Evolutionary conservation across 2,888 invertebrate species (phyloP).

Genomic region (Ophraella communa): DNA sequence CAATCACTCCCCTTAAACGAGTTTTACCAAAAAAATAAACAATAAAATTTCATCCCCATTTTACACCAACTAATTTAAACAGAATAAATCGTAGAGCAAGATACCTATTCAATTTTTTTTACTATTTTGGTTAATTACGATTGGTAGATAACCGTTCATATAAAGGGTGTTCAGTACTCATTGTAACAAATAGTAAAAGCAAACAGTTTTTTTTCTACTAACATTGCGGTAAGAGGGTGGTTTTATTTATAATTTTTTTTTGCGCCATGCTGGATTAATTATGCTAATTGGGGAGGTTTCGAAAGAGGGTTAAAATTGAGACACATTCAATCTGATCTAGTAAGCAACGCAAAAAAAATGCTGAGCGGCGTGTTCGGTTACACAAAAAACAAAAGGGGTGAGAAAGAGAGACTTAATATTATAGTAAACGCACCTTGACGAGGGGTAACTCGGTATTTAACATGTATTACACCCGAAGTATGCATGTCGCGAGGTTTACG

Average conservation of each 20-base stretch:
- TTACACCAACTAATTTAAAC: constrained; percentile 34
- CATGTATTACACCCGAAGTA: constrained; percentile 36
- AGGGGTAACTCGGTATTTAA: constrained; percentile 39
- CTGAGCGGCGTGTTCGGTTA: constrained; percentile 34
- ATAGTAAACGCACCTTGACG: constrained; percentile 37
- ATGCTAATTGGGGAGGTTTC: constrained; percentile 40
- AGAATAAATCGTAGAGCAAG: constrained; percentile 36
- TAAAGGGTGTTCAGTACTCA: constrained; percentile 34
- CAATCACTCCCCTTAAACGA: constrained; percentile 3
- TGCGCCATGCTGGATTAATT: constrained; percentile 41
- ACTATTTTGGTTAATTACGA: constrained; percentile 40
- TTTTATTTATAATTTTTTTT: constrained; percentile 44
- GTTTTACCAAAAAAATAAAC: constrained; percentile 9
- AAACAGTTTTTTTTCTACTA: constrained; percentile 43
- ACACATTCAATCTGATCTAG: constrained; percentile 37
- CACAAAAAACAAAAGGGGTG: constrained; percentile 39
- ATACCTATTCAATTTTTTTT: constrained; percentile 31
- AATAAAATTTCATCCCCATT: constrained; percentile 17
- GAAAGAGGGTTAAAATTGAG: constrained; percentile 39
- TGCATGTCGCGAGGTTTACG: constrained; percentile 23
- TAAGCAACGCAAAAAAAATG: constrained; percentile 37
- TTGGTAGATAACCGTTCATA: constrained; percentile 40
- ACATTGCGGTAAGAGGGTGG: constrained; percentile 41
- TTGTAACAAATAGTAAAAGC: constrained; percentile 42
- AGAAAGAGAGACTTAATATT: constrained; percentile 39